Evolutionary conservation across 2,113 vertebrate genomes (phyloP).

Genomic region (Ursus arctos): DNA sequence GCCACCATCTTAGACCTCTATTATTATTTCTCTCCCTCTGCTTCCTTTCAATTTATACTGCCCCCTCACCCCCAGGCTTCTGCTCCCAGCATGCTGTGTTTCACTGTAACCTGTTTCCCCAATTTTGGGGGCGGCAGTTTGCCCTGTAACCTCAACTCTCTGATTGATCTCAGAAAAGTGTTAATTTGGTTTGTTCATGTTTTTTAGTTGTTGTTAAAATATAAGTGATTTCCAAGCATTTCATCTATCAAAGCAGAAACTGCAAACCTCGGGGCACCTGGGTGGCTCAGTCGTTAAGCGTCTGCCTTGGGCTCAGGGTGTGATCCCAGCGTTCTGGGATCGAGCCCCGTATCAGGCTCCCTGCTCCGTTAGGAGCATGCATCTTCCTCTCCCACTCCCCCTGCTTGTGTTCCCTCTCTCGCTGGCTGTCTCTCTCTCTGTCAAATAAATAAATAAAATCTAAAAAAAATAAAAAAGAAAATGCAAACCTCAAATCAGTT

Average conservation of each 20-base stretch:
- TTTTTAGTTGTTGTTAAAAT: not conserved
- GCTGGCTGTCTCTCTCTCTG: too few species aligned
- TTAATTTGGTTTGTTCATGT: not conserved
- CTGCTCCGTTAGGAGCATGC: too few species aligned
- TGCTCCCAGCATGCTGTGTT: not conserved
- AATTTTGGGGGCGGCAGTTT: not conserved
- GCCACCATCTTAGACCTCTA: not conserved
- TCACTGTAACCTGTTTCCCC: not conserved
- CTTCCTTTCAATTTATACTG: not conserved
- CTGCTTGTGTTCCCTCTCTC: too few species aligned
- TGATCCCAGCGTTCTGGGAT: too few species aligned
- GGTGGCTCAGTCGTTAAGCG: too few species aligned
- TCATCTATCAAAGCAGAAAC: not conserved
- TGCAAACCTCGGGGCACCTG: too few species aligned
- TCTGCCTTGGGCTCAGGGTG: too few species aligned
- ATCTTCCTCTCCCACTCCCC: too few species aligned
- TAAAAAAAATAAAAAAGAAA: not conserved
- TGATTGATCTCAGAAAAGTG: not conserved
- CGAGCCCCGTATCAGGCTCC: too few species aligned
- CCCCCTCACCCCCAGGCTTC: not conserved
- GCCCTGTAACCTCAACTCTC: not conserved
- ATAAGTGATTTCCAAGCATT: not conserved
- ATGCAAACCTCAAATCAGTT: not conserved
- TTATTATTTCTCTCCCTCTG: not conserved
- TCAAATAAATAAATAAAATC: too few species aligned